phyloP scores from a whole-genome alignment of 2,113 vertebrate species.

The Hemichromis elongatus region DNA sequence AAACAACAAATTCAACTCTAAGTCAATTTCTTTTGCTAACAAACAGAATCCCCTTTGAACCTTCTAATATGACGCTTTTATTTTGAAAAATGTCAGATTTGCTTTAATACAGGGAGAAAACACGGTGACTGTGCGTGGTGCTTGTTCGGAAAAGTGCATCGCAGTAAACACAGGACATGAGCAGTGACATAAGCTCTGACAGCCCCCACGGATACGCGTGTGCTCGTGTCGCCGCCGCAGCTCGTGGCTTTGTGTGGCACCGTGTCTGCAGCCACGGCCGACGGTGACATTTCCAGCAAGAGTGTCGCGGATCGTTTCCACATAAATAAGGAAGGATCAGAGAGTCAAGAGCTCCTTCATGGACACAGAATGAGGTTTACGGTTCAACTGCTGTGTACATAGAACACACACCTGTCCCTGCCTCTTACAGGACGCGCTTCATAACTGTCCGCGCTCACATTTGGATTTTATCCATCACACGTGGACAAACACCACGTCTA shows the following conservation, averaged over 20 bases:
- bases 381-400: background rate
- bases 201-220: background rate
- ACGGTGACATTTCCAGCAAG: background rate
- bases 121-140: background rate
- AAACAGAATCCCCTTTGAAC: background rate
- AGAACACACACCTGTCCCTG: background rate
- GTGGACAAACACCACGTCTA: background rate
- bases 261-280: background rate
- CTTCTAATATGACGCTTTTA: background rate
- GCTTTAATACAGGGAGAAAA: background rate
- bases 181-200: background rate
- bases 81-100: background rate
- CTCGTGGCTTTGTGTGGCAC: background rate
- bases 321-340: background rate
- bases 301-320: background rate
- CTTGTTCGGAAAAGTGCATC: background rate
- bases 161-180: background rate
- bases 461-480: background rate
- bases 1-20: background rate
- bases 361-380: background rate
- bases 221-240: background rate
- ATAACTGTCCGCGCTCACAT: background rate
- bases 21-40: background rate
- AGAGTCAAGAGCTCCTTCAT: conserved; percentile 9
- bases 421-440: background rate